phyloP scores from a whole-genome alignment of 2,797 vertebrate species.

The Gymnocypris eckloni region DNA sequence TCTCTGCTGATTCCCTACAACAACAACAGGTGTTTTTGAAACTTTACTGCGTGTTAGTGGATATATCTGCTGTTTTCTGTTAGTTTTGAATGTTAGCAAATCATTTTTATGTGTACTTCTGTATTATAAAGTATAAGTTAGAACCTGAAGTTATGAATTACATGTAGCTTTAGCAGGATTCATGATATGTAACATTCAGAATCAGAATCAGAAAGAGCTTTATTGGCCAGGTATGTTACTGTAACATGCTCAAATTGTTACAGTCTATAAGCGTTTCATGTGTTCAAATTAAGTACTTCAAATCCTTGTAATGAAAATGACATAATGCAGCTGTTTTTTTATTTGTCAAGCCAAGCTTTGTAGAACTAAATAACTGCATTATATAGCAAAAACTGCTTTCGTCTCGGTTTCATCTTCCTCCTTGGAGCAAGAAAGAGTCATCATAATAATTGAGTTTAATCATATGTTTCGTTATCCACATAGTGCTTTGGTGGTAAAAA shows the following conservation, averaged over 20 bases:
- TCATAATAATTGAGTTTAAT: constrained; percentile 25
- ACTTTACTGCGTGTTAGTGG: not conserved
- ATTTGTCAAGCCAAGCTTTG: not conserved
- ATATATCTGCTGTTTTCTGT: not conserved
- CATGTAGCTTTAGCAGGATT: not conserved
- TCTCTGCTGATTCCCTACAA: constrained; percentile 1
- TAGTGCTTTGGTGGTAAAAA: constrained; percentile 3
- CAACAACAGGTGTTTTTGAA: constrained; percentile 47
- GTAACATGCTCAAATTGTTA: not conserved
- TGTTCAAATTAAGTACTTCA: not conserved
- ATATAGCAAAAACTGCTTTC: not conserved
- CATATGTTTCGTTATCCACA: not conserved
- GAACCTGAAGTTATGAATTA: not conserved
- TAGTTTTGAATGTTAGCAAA: not conserved
- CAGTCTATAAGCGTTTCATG: not conserved
- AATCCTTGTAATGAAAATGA: not conserved
- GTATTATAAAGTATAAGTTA: not conserved
- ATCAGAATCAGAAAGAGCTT: too few relatives aligned
- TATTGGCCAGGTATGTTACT: too few relatives aligned
- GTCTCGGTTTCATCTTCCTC: not conserved
- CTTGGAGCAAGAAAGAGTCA: not conserved
- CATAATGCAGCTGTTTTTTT: not conserved
- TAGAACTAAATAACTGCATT: not conserved
- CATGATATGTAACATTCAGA: not conserved
- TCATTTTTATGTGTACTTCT: not conserved